These are phyloP conservation scores for Itoplectis maculator DNA, from an alignment of 2,888 invertebrate species.

Conservation along the genomic window DNA sequence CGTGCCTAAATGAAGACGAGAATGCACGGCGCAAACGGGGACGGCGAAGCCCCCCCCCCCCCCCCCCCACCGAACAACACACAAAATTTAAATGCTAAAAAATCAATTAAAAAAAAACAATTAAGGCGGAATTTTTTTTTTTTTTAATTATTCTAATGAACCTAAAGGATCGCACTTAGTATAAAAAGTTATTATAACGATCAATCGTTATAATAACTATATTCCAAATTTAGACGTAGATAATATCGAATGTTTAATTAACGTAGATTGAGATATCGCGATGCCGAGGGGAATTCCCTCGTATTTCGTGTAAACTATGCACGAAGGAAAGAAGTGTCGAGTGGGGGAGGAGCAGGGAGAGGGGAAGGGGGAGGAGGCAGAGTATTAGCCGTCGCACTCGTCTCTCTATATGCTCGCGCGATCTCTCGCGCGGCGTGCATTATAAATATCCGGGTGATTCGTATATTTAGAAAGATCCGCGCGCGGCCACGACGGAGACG, in stretches of 20 bases:
- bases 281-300: conserved; percentile 6
- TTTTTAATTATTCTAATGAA: too few relatives aligned
- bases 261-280: neutral
- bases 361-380: neutral
- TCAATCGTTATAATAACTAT: too few relatives aligned
- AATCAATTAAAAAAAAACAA: too few relatives aligned
- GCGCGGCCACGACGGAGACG: conserved; percentile 52
- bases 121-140: neutral
- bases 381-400: conserved; percentile 6
- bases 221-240: neutral
- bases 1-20: too few relatives aligned
- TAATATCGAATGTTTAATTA: neutral
- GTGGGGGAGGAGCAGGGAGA: neutral
- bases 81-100: too few relatives aligned
- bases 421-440: conserved; percentile 44
- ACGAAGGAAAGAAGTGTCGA: neutral
- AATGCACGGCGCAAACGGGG: too few relatives aligned
- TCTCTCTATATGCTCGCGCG: conserved; percentile 3
- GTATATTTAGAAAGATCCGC: conserved; percentile 65
- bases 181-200: too few relatives aligned
- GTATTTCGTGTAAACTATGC: neutral
- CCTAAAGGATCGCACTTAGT: too few relatives aligned
- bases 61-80: too few relatives aligned
- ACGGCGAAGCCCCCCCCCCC: too few relatives aligned
- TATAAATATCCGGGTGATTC: conserved; percentile 68